phyloP scores from a whole-genome alignment of 2,797 vertebrate species.

The Microctenopoma stevenorrisi region DNA sequence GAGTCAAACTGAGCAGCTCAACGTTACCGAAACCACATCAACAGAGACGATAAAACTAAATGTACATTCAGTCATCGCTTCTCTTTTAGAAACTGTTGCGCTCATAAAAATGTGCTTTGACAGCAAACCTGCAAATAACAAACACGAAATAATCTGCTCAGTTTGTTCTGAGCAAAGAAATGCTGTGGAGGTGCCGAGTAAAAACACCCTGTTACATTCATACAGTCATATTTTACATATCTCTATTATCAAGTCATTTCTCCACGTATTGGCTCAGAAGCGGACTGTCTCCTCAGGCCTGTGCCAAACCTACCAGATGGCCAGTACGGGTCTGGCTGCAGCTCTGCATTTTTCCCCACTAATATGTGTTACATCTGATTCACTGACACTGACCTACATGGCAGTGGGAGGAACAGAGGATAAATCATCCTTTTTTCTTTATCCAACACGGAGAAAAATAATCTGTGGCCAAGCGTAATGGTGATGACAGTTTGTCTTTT shows the following conservation, averaged over 20 bases:
- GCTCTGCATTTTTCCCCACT: constrained; percentile 41
- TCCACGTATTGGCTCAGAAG: constrained; percentile 53
- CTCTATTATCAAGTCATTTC: constrained; percentile 54
- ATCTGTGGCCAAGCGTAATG: constrained; percentile 63
- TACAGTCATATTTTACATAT: constrained; percentile 50
- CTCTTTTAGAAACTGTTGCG: background rate
- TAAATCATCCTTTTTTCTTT: constrained; percentile 54
- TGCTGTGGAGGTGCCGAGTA: constrained; percentile 9
- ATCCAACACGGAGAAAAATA: constrained; percentile 59
- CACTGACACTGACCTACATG: constrained; percentile 69
- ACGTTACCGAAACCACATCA: too few relatives aligned
- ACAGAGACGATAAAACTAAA: background rate
- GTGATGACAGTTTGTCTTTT: constrained; percentile 71
- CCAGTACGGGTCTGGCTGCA: constrained; percentile 58
- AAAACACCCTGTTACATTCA: constrained; percentile 27
- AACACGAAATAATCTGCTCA: background rate
- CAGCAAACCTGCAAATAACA: background rate
- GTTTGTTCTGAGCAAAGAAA: constrained; percentile 24
- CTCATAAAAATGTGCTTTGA: background rate
- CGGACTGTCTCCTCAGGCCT: constrained; percentile 27
- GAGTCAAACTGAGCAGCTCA: too few relatives aligned
- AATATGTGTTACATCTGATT: constrained; percentile 69
- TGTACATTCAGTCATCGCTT: background rate
- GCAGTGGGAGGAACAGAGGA: constrained; percentile 58
- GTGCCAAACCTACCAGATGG: constrained; percentile 69